Evolutionary conservation across 2,113 vertebrate genomes (phyloP).

Genomic region (Drymodes brunneopygia): DNA sequence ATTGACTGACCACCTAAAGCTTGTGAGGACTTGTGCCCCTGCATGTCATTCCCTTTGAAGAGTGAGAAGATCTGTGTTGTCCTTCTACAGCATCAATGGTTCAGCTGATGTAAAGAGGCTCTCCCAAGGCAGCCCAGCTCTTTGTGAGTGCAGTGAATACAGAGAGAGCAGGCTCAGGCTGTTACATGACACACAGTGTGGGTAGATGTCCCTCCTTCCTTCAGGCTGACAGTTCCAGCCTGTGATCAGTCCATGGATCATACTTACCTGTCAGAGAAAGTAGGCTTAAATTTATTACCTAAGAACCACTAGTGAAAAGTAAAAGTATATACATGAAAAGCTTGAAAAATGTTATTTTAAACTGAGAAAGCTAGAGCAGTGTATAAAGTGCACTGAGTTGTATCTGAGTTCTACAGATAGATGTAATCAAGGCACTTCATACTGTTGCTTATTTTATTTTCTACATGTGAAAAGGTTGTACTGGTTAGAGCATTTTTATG

Average conservation of each 20-base stretch:
- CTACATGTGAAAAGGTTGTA: not conserved
- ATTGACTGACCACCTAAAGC: not conserved
- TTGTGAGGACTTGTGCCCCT: not conserved
- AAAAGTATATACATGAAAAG: not conserved
- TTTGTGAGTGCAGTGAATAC: not conserved
- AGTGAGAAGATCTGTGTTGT: not conserved
- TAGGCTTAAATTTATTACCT: not conserved
- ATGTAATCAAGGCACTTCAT: not conserved
- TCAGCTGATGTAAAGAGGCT: not conserved
- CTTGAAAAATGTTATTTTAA: not conserved
- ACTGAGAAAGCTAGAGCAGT: not conserved
- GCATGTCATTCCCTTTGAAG: not conserved
- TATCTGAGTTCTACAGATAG: not conserved
- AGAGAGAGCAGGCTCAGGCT: not conserved
- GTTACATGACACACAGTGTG: not conserved
- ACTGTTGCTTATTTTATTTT: not conserved
- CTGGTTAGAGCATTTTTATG: not conserved
- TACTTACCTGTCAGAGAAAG: not conserved
- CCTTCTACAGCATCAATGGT: not conserved
- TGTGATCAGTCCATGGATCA: not conserved
- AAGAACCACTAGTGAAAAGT: not conserved
- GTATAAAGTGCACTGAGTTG: not conserved
- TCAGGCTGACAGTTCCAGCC: not conserved
- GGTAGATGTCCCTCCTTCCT: not conserved
- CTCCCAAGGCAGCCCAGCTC: not conserved